phyloP scores from a whole-genome alignment of 2,888 invertebrate genomes.

The Drosophila eohydei region DNA sequence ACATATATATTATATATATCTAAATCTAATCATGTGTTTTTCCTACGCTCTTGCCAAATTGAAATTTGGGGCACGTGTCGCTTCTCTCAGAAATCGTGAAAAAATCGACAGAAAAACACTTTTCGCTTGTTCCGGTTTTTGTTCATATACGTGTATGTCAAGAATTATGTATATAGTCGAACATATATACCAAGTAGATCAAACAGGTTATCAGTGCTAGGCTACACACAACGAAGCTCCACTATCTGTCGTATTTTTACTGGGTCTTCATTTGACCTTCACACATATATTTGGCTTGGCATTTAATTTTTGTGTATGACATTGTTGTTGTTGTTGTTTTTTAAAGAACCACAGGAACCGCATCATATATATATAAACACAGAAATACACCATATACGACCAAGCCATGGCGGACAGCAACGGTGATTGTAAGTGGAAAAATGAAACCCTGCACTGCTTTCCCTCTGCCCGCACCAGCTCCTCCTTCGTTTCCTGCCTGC shows the following conservation, averaged over 20 bases:
- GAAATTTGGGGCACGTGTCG: slow-evolving; percentile 64
- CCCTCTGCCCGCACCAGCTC: not conserved
- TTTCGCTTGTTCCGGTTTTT: slow-evolving; percentile 44
- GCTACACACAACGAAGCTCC: slow-evolving; percentile 39
- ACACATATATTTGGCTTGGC: slow-evolving; percentile 25
- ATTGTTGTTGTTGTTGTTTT: slow-evolving; percentile 38
- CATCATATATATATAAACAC: slow-evolving; percentile 45
- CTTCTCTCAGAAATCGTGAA: slow-evolving; percentile 22
- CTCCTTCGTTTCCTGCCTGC: slow-evolving; percentile 1
- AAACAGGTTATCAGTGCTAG: slow-evolving; percentile 70
- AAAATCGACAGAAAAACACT: slow-evolving; percentile 1
- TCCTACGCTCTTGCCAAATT: slow-evolving; percentile 49
- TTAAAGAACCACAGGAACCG: slow-evolving; percentile 68
- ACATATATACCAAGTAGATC: slow-evolving; percentile 18
- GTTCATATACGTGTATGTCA: slow-evolving; percentile 9
- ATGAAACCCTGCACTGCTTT: slow-evolving; percentile 12
- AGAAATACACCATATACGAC: slow-evolving; percentile 30
- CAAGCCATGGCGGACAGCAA: slow-evolving; percentile 65
- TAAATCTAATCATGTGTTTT: slow-evolving; percentile 51
- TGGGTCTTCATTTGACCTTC: slow-evolving; percentile 48
- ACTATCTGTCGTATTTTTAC: not conserved
- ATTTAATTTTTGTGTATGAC: slow-evolving; percentile 23
- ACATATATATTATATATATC: not conserved
- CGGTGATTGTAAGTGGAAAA: slow-evolving; percentile 70
- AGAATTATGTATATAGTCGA: slow-evolving; percentile 2